Base-by-base conservation (phyloP, 1,140 invertebrate species). In the Bombyx mandarina region DNA sequence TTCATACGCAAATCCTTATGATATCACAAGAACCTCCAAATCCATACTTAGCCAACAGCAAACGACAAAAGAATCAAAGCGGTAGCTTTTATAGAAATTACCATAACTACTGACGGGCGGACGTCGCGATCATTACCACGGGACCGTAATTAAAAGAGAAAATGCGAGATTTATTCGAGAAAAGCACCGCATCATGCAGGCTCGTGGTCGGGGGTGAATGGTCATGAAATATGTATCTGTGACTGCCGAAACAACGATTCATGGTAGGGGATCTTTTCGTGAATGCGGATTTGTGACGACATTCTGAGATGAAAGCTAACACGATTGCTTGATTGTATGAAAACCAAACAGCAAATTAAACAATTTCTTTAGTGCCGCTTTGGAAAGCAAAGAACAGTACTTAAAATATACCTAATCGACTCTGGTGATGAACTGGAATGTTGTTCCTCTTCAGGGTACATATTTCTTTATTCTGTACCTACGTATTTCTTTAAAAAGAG, bases 1-100 rank as follows among this genome's bases (percentile, higher is more conserved):
- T 7, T 46, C 45, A 46, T 12, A 9, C 6, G n/a, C 2, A 46
- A 46, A 46, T 46, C 45, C n/a, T 46, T 46, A 46, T 7, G 45
- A 3, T 8, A 46, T 12, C 1, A 9, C 6, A 9, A 46, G 2
- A 35, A 35, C 2, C 26, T 35, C 26, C 26, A 35, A 35, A 35
- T 66, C 60, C 62, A 65, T 44, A 61, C 44, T 56, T 59, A n/a
- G 9, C 8, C 12, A 58, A 6, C 61, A 22, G 5, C 54, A 60
- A 65, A 66, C 60, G 67, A 69, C 71, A 69, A 63, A 64, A 61
- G 57, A 60, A 63, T 55, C 48, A 65, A 66, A 65, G 67, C 67
- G 59, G 64, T 70, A 62, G 65, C 72, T 72, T 70, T 72, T 70
- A 72, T 63, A 66, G 48, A 65, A 67, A 75, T 75, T 72, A 72